Conservation (phyloP, 2,888 invertebrate species). For the Nasonia oneida region DNA sequence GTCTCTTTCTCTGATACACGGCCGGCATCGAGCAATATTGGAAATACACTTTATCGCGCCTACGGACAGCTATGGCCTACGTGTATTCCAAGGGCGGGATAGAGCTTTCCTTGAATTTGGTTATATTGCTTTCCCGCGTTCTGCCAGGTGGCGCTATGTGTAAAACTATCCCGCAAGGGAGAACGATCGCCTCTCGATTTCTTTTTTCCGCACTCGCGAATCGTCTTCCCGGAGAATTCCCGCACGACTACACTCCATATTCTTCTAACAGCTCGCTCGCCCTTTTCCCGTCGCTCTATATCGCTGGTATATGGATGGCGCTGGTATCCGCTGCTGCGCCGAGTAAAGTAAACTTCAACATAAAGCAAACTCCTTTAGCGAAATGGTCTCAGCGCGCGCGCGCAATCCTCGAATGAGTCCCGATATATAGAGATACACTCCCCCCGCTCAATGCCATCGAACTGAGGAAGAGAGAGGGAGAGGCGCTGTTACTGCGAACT, state of each 20-base stretch:
- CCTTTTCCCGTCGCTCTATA: not conserved
- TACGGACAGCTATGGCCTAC: slow-evolving; percentile 65
- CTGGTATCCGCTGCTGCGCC: not conserved
- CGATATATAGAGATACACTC: slow-evolving; percentile 13
- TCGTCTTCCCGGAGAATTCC: not conserved
- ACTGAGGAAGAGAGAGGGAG: not conserved
- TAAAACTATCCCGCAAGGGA: not conserved
- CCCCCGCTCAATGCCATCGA: slow-evolving; percentile 15
- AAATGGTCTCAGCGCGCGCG: slow-evolving; percentile 38
- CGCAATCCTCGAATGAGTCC: slow-evolving; percentile 33
- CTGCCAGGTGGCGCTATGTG: not conserved
- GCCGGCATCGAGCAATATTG: slow-evolving; percentile 67
- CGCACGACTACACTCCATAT: slow-evolving; percentile 34
- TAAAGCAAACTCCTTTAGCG: slow-evolving; percentile 63
- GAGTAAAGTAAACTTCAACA: slow-evolving; percentile 64
- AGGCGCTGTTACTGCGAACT: not conserved
- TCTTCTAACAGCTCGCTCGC: slow-evolving; percentile 41
- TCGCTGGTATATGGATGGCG: not conserved
- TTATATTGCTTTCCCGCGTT: not conserved
- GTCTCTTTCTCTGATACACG: slow-evolving; percentile 16
- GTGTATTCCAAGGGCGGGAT: slow-evolving; percentile 66
- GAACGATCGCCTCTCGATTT: not conserved
- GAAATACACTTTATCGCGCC: slow-evolving; percentile 71
- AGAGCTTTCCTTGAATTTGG: slow-evolving; percentile 1
- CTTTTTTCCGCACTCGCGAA: not conserved